Evolutionary conservation across 2,113 vertebrate species (phyloP).

Genomic region (Camarhynchus parvulus): DNA sequence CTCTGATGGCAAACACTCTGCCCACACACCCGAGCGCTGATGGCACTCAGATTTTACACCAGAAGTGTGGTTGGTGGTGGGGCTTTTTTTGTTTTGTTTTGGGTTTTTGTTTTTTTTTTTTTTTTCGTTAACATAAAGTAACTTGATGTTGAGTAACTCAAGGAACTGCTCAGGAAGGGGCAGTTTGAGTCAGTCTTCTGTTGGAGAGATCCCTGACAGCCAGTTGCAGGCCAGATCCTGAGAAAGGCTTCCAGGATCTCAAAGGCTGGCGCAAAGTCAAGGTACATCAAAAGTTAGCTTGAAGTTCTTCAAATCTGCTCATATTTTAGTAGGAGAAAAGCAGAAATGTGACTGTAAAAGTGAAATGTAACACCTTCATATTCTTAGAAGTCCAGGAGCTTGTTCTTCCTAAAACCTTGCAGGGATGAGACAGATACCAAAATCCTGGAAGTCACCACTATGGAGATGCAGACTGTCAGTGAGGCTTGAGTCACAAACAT

Average conservation of each 20-base stretch:
- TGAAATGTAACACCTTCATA: background rate
- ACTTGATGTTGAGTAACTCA: background rate
- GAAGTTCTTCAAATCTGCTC: background rate
- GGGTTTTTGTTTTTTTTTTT: background rate
- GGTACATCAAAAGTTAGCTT: background rate
- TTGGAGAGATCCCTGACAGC: background rate
- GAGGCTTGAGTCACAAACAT: background rate
- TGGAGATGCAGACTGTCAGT: background rate
- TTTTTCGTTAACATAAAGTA: background rate
- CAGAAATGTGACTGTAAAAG: background rate
- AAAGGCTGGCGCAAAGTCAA: background rate
- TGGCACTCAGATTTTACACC: constrained; percentile 35
- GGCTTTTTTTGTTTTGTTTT: too few species aligned
- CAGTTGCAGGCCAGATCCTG: background rate
- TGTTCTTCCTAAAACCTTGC: background rate
- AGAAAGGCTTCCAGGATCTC: background rate
- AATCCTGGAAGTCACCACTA: background rate
- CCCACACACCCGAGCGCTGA: constrained; percentile 7
- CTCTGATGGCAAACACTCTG: constrained; percentile 44
- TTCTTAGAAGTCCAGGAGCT: constrained; percentile 11
- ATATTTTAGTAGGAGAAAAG: background rate
- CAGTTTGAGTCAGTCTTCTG: background rate
- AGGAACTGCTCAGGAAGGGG: background rate
- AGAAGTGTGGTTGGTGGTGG: background rate
- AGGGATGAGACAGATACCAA: background rate